These are phyloP conservation scores for Periophthalmus magnuspinnatus DNA, from an alignment of 2,797 vertebrate genomes.

Conservation along the genomic window DNA sequence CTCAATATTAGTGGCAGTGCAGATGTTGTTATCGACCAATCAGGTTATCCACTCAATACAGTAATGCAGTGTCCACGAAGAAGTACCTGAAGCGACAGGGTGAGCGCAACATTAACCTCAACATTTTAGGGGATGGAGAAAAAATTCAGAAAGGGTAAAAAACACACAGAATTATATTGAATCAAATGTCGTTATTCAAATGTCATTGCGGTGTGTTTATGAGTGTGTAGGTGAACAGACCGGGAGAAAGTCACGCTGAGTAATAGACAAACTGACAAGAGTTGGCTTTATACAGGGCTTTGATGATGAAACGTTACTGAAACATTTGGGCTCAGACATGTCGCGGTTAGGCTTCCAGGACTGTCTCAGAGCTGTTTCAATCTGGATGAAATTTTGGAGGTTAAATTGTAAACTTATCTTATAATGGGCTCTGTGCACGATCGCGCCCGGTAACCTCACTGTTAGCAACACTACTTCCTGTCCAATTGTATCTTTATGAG, in stretches of 20 bases:
- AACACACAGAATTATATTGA: background rate
- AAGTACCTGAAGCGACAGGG: background rate
- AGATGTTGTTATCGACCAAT: background rate
- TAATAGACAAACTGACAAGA: background rate
- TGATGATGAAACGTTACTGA: background rate
- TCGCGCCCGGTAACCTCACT: no score
- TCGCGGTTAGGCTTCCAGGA: no score
- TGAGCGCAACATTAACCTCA: background rate
- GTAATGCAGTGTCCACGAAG: background rate
- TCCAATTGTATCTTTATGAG: no score
- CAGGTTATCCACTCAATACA: slow-evolving; percentile 1
- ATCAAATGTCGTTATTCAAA: background rate
- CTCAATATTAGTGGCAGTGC: background rate
- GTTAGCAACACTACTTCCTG: no score
- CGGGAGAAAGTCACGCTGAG: background rate
- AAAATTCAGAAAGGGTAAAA: background rate
- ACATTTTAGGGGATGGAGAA: background rate
- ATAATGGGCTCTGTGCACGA: no score
- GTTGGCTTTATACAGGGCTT: background rate
- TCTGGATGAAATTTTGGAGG: no score
- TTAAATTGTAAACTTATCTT: no score
- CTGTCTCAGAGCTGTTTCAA: no score
- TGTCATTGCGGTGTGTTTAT: background rate
- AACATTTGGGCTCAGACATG: background rate
- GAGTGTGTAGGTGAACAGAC: background rate